A percentile compares a stretch with the other conserved stretches of the same genome.
phyloP scores from a whole-genome alignment of 92 coral and sea anemone species.

The Anthopleura xanthogrammica region DNA sequence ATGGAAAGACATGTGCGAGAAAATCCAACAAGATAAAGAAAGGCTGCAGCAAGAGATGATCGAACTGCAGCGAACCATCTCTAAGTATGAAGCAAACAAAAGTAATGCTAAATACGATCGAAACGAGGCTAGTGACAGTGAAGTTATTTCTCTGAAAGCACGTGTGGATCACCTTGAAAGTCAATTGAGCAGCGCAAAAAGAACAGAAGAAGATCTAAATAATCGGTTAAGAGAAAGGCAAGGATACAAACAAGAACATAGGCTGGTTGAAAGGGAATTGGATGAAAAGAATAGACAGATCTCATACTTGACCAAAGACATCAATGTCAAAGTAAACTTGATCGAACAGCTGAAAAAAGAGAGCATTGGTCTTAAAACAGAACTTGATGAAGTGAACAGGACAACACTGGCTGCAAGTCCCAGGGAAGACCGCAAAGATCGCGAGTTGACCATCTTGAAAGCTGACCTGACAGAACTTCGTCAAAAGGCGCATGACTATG shows the following conservation, averaged over 20 bases:
- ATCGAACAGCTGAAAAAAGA: constrained; percentile 78
- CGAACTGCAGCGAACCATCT: constrained; percentile 58
- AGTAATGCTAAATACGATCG: constrained; percentile 46
- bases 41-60: constrained; percentile 74
- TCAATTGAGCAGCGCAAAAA: constrained; percentile 51
- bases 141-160: constrained; percentile 54
- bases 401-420: constrained; percentile 37
- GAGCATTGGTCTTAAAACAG: constrained; percentile 58
- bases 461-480: constrained; percentile 59
- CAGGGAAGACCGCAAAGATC: constrained; percentile 36
- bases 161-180: constrained; percentile 66
- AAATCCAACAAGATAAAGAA: constrained; percentile 83
- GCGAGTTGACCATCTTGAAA: constrained; percentile 62
- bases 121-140: constrained; percentile 53
- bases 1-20: constrained; percentile 94
- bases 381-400: constrained; percentile 50
- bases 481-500: constrained; percentile 46
- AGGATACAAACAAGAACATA: constrained; percentile 58
- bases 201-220: constrained; percentile 58
- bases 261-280: constrained; percentile 56
- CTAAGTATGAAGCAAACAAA: constrained; percentile 54
- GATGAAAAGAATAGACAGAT: constrained; percentile 64
- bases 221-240: constrained; percentile 50
- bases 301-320: constrained; percentile 63
- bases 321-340: constrained; percentile 46